Conservation (phyloP, 2,797 vertebrate species). For the Gobio occitaniae region DNA sequence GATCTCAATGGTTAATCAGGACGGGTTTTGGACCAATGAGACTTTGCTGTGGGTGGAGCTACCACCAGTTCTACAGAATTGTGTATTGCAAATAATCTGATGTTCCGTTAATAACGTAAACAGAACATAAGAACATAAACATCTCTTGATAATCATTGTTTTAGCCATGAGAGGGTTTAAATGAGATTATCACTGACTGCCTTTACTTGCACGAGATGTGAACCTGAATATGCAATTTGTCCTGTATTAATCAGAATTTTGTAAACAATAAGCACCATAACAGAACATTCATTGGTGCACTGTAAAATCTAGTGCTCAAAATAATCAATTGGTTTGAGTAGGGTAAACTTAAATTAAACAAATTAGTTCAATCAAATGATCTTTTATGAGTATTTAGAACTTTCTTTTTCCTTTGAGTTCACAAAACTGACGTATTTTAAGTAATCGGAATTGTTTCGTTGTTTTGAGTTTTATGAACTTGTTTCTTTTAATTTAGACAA, state of each 20-base stretch:
- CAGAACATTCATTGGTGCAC: too few species aligned
- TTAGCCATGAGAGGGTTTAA: background rate
- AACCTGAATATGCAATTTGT: background rate
- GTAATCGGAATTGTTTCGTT: too few species aligned
- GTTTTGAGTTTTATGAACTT: too few species aligned
- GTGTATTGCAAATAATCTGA: background rate
- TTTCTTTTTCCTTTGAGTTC: too few species aligned
- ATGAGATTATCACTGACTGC: background rate
- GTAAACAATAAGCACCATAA: background rate
- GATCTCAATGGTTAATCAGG: background rate
- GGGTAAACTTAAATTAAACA: too few species aligned
- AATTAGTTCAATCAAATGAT: too few species aligned
- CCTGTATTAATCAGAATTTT: background rate
- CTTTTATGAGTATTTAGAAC: too few species aligned
- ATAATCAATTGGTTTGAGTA: too few species aligned
- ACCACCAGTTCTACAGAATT: background rate
- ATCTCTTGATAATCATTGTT: background rate
- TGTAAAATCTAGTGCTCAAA: too few species aligned
- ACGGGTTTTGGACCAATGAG: background rate
- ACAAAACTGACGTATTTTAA: too few species aligned
- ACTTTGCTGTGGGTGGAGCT: background rate
- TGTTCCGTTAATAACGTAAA: background rate
- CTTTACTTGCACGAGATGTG: background rate
- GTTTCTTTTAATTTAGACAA: too few species aligned
- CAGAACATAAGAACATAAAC: background rate